Evolutionary conservation across 2,888 invertebrate genomes (phyloP), one percentile per base, ranked within the genome.

Genomic region (Zhuqinia jingwanae): DNA sequence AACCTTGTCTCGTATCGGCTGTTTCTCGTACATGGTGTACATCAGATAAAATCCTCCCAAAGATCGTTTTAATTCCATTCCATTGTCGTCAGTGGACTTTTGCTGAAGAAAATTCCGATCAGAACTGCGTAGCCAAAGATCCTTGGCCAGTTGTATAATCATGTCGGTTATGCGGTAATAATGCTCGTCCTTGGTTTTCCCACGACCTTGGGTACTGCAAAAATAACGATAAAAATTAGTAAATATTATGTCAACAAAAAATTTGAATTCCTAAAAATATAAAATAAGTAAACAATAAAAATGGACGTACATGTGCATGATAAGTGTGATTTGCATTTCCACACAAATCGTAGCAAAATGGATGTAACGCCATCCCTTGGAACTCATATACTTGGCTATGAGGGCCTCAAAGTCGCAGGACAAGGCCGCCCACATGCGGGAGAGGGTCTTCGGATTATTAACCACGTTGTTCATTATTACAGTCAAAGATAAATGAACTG

Each of bases 221-320:
- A 2, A 36, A 8, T 11, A 8, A 36, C 65, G 5, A 36, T 27
- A 58, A 20, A 58, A 58, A 25, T 58, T n/a, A 27, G 30, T 10
- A 45, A 82, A 75, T 25, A 27, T 2, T 65, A 30, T 65, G n/a
- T 68, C n/a, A n/a, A n/a, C n/a, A n/a, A n/a, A n/a, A n/a, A n/a
- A n/a, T n/a, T n/a, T n/a, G n/a, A n/a, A n/a, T n/a, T n/a, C n/a
- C n/a, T n/a, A n/a, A n/a, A n/a, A n/a, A n/a, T n/a, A n/a, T n/a
- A n/a, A n/a, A n/a, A n/a, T n/a, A n/a, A n/a, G n/a, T n/a, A n/a
- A n/a, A n/a, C n/a, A n/a, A n/a, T n/a, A n/a, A n/a, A n/a, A n/a
- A n/a, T n/a, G n/a, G n/a, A n/a, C n/a, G n/a, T 84, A 89, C 89
- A 77, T 53, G 65, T 88, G 87, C 82, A 88, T 60, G 1, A 89